Base-by-base conservation (phyloP, 2,113 vertebrate species). In the Dromas ardeola region DNA sequence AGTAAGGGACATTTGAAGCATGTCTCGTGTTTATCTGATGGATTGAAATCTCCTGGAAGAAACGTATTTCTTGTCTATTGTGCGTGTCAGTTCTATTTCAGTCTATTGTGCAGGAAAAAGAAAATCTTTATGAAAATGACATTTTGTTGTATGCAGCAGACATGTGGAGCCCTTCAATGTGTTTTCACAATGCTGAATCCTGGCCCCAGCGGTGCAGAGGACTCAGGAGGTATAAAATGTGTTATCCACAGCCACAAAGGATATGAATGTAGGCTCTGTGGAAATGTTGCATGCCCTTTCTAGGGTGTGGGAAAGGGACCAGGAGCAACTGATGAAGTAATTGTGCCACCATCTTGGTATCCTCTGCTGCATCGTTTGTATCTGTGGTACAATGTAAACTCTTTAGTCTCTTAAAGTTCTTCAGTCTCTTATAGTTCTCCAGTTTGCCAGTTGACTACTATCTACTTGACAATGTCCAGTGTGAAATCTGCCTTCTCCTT, bases 61-160 rank as follows among this genome's bases (percentile, higher is more conserved):
- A 79, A 91, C 88, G 30, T 71, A 73, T 88, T 91, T 92, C 78
- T 90, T 93, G 74, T 55, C 78, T 90, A 15, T 87, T 50, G 53
- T 94, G n/a, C 53, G 17, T 70, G 49, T 77, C 86, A 80, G 66
- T 87, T 95, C 58, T 82, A 62, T 90, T 96, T 73, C 62, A 77
- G 40, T 62, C 63, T 90, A 52, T 67, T 88, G 73, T 88, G 58
- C 45, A 76, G 50, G 26, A 65, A 67, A 87, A 90, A 79, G 36
- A 89, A 91, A 96, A 88, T 71, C n/a, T 91, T 88, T 61, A 73
- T 22, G 45, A 91, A 91, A 93, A 73, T 49, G 29, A 40, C n/a
- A 67, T 93, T 93, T 85, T 90, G 53, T 77, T 70, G 42, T 59
- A 34, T 56, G 58, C 74, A 90, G 55, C 53, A 86, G 66, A 84